Evolutionary conservation across 2,888 invertebrate genomes (phyloP), one percentile per base, ranked within the genome.

Genomic region (Diplazon laetatorius): DNA sequence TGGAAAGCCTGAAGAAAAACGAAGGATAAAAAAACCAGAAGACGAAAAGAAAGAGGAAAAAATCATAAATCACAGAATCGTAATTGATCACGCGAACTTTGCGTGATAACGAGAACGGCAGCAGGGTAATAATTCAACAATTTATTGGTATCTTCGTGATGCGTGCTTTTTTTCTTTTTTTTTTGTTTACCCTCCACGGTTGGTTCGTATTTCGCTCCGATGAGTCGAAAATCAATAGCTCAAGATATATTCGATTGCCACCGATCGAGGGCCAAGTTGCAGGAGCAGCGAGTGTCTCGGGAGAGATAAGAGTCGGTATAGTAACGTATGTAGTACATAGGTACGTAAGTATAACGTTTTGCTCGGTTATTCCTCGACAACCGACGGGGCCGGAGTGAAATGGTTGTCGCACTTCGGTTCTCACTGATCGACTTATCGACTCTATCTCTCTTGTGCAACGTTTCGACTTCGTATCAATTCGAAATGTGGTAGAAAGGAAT

Each of bases 141-240:
- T 60, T 70, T 35, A 39, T 37, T 12, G 18, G 10, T 18, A 14
- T 57, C 44, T 57, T 14, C 25, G n/a, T n/a, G n/a, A n/a, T n/a
- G n/a, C n/a, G n/a, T 6, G 20, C 16, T 5, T 48, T 37, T 50
- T 39, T 50, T 20, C 22, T 18, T 16, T 10, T 52, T 16, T 55
- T 35, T 44, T 12, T n/a, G 20, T 65, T 14, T 57, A n/a, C n/a
- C 10, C 37, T 57, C 55, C 10, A 16, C 16, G 50, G 20, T 9
- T n/a, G 25, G 57, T 39, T 63, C 65, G 68, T 50, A 48, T 48
- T 65, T 59, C 59, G 59, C 48, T 70, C 65, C 46, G 68, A 48
- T 42, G 50, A 62, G 65, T 69, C 69, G 65, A 75, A 78, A 78
- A 70, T 74, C 75, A 78, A 75, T 74, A 74, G 57, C 52, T 48